These are phyloP conservation scores for Nothobranchius kuhntae DNA, from an alignment of 2,113 vertebrate genomes.

Conservation along the genomic window DNA sequence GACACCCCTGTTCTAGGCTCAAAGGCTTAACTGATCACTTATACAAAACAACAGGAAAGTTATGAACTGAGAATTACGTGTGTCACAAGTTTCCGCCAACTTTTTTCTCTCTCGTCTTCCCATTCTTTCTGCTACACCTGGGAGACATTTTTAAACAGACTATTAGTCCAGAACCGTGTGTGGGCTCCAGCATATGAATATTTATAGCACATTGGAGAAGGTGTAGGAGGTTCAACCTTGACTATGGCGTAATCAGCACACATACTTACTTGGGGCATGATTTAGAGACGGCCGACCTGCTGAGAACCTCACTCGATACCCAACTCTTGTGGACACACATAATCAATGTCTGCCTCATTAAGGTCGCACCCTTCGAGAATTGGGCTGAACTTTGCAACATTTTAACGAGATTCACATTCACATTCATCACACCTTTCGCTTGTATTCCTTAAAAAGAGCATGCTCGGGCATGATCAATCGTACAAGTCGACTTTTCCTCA, in stretches of 20 bases:
- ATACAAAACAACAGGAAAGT: constrained; percentile 18
- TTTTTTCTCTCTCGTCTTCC: constrained; percentile 1
- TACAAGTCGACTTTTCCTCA: constrained; percentile 11
- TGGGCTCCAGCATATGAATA: constrained; percentile 78
- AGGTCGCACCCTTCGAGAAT: constrained; percentile 70
- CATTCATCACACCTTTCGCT: constrained; percentile 25
- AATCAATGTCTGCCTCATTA: constrained; percentile 79
- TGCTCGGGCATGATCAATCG: constrained; percentile 32
- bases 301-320: constrained; percentile 68
- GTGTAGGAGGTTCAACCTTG: constrained; percentile 78
- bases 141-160: constrained; percentile 64
- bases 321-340: constrained; percentile 70
- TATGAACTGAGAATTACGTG: constrained; percentile 11
- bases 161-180: constrained; percentile 68
- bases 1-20: neutral
- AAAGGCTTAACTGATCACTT: constrained; percentile 22
- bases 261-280: constrained; percentile 61
- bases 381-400: constrained; percentile 68
- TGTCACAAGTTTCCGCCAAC: constrained; percentile 19
- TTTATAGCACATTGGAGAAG: constrained; percentile 74
- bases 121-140: constrained; percentile 38
- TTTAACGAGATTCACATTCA: constrained; percentile 62
- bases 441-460: constrained; percentile 34
- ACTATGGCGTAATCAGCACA: constrained; percentile 74
- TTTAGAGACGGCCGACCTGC: constrained; percentile 70